A percentile compares a stretch with the other conserved stretches of the same genome.
Evolutionary conservation across 2,888 invertebrate genomes (phyloP).

Genomic region (Empis livida): DNA sequence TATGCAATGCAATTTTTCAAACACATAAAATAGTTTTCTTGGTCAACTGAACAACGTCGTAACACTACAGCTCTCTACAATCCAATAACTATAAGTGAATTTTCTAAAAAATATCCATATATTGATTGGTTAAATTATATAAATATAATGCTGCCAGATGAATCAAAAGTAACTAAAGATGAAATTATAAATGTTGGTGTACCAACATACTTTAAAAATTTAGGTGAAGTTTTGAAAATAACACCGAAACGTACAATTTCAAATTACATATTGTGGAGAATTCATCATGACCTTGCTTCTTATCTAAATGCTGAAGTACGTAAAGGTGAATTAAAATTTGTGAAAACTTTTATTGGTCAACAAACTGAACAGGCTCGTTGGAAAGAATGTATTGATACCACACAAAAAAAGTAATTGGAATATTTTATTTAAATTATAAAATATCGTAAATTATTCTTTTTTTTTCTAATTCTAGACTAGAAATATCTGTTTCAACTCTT

Average conservation of each 20-base stretch:
- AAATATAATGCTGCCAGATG: conserved; percentile 55
- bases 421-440: no score
- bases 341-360: conserved; percentile 61
- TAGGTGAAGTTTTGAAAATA: conserved; percentile 43
- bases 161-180: conserved; percentile 42
- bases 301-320: conserved; percentile 61
- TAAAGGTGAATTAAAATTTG: conserved; percentile 59
- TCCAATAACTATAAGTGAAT: conserved; percentile 62
- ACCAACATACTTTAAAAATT: conserved; percentile 55
- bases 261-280: conserved; percentile 81
- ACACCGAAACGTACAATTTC: conserved; percentile 51
- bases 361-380: conserved; percentile 67
- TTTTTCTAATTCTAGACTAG: conserved; percentile 37
- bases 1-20: no score
- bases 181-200: conserved; percentile 70
- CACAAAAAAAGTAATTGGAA: conserved; percentile 53
- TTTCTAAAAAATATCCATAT: conserved; percentile 54
- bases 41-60: conserved; percentile 70
- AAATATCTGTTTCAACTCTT: conserved; percentile 59
- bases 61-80: conserved; percentile 84
- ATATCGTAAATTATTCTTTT: no score
- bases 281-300: conserved; percentile 58
- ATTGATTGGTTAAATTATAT: conserved; percentile 47
- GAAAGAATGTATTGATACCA: conserved; percentile 72
- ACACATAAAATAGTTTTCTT: conserved; percentile 66